Conservation (phyloP, 2,888 invertebrate genomes). For the Ichneumoninae sp. region DNA sequence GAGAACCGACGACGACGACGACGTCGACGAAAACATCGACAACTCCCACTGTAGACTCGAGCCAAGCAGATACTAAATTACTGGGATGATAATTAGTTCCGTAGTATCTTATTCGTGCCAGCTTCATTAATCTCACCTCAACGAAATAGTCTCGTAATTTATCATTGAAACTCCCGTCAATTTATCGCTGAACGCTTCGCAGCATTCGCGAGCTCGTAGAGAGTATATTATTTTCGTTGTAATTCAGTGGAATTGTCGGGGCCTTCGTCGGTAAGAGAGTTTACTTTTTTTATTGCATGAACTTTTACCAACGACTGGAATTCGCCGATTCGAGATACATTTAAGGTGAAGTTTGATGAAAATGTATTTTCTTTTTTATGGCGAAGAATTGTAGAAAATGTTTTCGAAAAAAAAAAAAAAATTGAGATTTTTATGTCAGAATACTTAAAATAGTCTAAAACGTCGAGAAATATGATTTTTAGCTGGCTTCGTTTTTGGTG, state of each 20-base stretch:
- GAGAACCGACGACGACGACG: conserved; percentile 26
- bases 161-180: conserved; percentile 54
- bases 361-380: not conserved
- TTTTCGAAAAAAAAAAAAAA: not conserved
- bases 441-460: too few species aligned
- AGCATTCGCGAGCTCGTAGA: conserved; percentile 5
- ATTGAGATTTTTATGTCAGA: too few species aligned
- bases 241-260: not conserved
- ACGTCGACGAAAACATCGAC: conserved; percentile 60
- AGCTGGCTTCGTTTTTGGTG: not conserved
- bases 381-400: conserved; percentile 3
- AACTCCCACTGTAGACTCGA: conserved; percentile 25
- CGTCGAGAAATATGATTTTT: too few species aligned
- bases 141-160: conserved; percentile 42
- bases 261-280: not conserved
- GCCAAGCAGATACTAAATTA: conserved; percentile 58
- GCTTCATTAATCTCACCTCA: conserved; percentile 57
- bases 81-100: conserved; percentile 63
- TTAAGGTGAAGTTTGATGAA: not conserved
- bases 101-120: conserved; percentile 51
- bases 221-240: not conserved
- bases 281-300: not conserved
- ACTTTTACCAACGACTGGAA: not conserved
- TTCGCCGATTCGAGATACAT: not conserved
- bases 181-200: conserved; percentile 10